These are phyloP conservation scores for Scleropages formosus DNA, from an alignment of 2,797 vertebrate genomes.

Conservation along the genomic window DNA sequence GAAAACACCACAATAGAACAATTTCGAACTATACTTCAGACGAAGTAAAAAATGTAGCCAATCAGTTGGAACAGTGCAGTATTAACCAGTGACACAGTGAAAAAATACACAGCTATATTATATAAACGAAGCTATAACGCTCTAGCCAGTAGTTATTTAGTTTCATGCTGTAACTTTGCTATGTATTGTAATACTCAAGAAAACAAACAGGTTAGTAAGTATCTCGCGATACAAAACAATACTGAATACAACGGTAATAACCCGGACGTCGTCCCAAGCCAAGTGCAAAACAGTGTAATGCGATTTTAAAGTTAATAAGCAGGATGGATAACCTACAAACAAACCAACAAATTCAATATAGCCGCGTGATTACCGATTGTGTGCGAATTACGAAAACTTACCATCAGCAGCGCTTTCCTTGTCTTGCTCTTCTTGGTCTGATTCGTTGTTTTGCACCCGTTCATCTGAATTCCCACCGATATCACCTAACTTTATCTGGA, in stretches of 20 bases:
- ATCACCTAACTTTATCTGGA: slow-evolving; percentile 35
- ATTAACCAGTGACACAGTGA: not conserved
- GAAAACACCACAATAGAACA: slow-evolving; percentile 26
- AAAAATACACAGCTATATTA: not conserved
- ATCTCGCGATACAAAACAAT: too few relatives aligned
- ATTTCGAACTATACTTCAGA: not conserved
- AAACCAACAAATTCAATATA: too few relatives aligned
- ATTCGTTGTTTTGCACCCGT: not conserved
- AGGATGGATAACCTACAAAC: too few relatives aligned
- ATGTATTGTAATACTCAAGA: too few relatives aligned
- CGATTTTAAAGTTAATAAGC: too few relatives aligned
- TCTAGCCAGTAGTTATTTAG: too few relatives aligned
- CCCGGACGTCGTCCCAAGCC: too few relatives aligned
- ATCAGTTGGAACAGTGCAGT: not conserved
- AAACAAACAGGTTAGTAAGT: too few relatives aligned
- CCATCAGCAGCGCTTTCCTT: slow-evolving; percentile 40
- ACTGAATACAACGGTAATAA: too few relatives aligned
- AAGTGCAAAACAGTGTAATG: too few relatives aligned
- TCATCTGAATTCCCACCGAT: slow-evolving; percentile 21
- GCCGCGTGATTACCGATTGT: not conserved
- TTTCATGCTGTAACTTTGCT: too few relatives aligned
- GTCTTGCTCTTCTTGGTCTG: slow-evolving; percentile 13
- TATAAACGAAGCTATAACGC: too few relatives aligned
- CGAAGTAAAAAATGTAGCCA: not conserved
- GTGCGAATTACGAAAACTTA: slow-evolving; percentile 22